Conservation (phyloP, 2,888 invertebrate genomes). For the Hypomecis atomaria region DNA sequence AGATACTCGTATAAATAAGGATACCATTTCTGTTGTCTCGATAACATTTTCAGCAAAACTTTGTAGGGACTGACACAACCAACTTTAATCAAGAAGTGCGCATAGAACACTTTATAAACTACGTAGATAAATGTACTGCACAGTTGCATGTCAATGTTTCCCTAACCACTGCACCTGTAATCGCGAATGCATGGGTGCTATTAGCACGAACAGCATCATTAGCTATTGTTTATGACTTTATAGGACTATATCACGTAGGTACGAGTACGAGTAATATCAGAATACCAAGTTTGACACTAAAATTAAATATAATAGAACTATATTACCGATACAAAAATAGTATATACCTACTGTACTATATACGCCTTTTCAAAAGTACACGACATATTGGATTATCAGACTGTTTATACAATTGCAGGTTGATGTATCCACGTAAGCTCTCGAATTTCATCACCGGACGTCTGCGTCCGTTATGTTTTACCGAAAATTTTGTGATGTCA, state of each 20-base stretch:
- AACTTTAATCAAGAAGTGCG: slow-evolving; percentile 41
- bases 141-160: slow-evolving; percentile 42
- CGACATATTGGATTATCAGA: too few relatives aligned
- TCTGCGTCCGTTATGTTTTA: too few relatives aligned
- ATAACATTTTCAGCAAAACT: neutral
- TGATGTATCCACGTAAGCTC: too few relatives aligned
- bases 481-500: too few relatives aligned
- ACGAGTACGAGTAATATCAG: too few relatives aligned
- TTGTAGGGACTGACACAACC: slow-evolving; percentile 13
- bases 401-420: too few relatives aligned
- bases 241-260: slow-evolving; percentile 20
- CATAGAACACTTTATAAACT: neutral
- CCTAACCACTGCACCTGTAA: slow-evolving; percentile 48
- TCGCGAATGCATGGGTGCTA: slow-evolving; percentile 22
- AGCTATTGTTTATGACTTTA: slow-evolving; percentile 30
- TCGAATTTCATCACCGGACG: too few relatives aligned
- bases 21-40: neutral
- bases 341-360: too few relatives aligned
- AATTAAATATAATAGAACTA: slow-evolving; percentile 14
- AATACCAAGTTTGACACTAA: neutral
- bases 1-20: neutral
- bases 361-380: too few relatives aligned
- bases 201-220: slow-evolving; percentile 44
- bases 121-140: neutral
- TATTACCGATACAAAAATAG: too few relatives aligned